Conservation (phyloP, 64 coral and sea anemone species). For the Montipora capricornis region DNA sequence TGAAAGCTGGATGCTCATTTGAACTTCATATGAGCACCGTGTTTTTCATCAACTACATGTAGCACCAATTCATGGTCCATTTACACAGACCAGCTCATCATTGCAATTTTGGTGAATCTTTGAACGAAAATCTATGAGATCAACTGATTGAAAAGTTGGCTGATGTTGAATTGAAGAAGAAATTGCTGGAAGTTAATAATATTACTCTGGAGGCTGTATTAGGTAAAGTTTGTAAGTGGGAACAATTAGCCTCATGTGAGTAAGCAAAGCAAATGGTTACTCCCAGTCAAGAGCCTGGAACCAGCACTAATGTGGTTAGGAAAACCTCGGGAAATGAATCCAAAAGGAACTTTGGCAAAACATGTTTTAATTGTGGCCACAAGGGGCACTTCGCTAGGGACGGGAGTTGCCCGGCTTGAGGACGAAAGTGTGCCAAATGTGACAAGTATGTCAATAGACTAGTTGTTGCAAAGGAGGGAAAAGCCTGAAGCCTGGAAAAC, state of each 20-base stretch:
- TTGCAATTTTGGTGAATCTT: neutral
- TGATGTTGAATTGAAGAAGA: too few species aligned
- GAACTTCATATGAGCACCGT: neutral
- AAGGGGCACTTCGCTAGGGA: too few species aligned
- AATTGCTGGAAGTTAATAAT: too few species aligned
- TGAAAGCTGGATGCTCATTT: conserved; percentile 46
- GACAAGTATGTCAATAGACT: too few species aligned
- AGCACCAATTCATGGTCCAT: conserved; percentile 3
- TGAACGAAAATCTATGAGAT: neutral
- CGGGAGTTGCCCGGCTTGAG: too few species aligned
- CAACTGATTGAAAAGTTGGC: neutral
- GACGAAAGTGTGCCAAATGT: too few species aligned
- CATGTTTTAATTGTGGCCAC: neutral
- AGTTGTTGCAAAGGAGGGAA: too few species aligned
- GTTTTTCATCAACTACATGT: conserved; percentile 42
- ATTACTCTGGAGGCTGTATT: too few species aligned
- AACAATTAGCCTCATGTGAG: too few species aligned
- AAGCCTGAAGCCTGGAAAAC: neutral
- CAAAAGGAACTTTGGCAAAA: neutral
- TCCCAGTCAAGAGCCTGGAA: neutral
- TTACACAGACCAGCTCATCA: neutral
- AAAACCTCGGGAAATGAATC: neutral
- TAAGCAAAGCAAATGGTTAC: too few species aligned
- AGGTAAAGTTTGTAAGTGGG: too few species aligned
- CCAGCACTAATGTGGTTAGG: neutral